Evolutionary conservation across 2,113 vertebrate genomes (phyloP).

Genomic region (Chrysemys picta): DNA sequence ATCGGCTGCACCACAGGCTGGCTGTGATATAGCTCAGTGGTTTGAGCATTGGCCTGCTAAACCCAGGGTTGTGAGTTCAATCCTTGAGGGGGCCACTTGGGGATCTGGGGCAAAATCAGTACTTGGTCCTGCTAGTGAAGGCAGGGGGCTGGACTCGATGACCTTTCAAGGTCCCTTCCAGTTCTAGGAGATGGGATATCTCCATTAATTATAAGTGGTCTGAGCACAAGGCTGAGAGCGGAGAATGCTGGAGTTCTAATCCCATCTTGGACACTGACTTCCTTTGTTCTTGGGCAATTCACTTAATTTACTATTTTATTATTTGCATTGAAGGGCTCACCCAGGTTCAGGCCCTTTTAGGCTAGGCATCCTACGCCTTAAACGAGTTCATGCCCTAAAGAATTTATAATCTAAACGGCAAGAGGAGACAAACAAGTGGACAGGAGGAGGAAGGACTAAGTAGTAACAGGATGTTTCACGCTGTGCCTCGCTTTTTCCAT

Average conservation of each 20-base stretch:
- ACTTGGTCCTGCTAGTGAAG: no score
- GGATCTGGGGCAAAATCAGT: no score
- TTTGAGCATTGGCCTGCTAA: no score
- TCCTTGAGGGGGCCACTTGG: no score
- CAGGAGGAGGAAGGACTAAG: neutral
- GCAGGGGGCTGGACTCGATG: no score
- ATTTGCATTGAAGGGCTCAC: neutral
- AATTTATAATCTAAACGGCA: neutral
- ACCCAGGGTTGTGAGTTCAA: no score
- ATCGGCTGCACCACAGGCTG: neutral
- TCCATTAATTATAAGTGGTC: no score
- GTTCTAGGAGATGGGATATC: no score
- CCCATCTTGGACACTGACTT: no score
- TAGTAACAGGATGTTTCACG: neutral
- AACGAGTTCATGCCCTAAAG: neutral
- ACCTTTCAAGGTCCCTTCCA: no score
- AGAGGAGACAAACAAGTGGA: neutral
- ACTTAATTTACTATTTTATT: neutral
- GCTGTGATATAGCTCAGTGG: no score
- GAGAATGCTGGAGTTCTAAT: neutral
- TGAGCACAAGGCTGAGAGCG: neutral
- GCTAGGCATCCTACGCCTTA: neutral
- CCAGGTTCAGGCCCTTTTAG: neutral
- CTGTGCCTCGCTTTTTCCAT: neutral
- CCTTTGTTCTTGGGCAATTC: no score